These are phyloP conservation scores for Clusia tigrina DNA, from an alignment of 2,888 invertebrate species.

Conservation along the genomic window DNA sequence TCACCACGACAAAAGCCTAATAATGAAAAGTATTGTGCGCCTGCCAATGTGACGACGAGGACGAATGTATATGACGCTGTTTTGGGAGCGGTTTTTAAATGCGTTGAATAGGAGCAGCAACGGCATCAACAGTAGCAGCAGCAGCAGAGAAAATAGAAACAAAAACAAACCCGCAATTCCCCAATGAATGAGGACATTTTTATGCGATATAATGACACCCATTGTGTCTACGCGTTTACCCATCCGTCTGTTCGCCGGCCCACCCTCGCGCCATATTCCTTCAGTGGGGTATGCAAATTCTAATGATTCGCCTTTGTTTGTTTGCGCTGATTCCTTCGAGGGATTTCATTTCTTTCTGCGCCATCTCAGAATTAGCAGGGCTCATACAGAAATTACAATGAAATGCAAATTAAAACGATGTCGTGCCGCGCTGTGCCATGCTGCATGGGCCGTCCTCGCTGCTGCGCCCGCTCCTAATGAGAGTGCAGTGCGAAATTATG, in stretches of 20 bases:
- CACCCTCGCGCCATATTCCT: not conserved
- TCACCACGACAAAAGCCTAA: not conserved
- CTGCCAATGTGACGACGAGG: no score
- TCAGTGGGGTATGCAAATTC: not conserved
- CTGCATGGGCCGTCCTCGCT: not conserved
- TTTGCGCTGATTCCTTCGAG: not conserved
- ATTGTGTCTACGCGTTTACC: not conserved
- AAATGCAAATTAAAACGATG: not conserved
- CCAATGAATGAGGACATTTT: not conserved
- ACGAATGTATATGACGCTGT: not conserved
- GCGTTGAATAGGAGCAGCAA: no score
- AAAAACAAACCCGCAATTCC: no score
- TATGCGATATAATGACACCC: slow-evolving; percentile 5
- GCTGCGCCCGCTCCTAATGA: not conserved
- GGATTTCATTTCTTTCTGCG: not conserved
- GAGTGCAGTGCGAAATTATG: slow-evolving; percentile 1
- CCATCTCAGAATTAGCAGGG: not conserved
- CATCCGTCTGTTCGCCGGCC: not conserved
- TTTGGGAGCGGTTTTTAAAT: slow-evolving; percentile 8
- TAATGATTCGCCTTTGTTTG: slow-evolving; percentile 6
- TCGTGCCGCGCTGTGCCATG: not conserved
- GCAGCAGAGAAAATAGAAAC: no score
- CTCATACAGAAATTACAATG: not conserved
- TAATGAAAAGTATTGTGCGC: slow-evolving; percentile 4
- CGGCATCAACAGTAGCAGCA: no score